Evolutionary conservation across 2,888 invertebrate genomes (phyloP).

Genomic region (Habrosyne pyritoides): DNA sequence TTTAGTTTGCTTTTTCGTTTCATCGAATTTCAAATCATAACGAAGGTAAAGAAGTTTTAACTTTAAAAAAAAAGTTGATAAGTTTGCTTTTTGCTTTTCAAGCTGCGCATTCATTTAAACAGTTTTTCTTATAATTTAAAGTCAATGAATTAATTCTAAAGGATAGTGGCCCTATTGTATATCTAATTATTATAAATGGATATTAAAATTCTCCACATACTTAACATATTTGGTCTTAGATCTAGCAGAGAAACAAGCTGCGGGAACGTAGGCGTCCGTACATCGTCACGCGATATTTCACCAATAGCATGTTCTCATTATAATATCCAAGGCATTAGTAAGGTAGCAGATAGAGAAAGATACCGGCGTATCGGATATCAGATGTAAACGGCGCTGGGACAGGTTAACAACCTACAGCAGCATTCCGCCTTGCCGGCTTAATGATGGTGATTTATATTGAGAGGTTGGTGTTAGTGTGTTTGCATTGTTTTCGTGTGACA

Average conservation of each 20-base stretch:
- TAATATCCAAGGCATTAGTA: slow-evolving; percentile 59
- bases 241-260: background rate
- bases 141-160: too few species aligned
- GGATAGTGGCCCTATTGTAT: background rate
- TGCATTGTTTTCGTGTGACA: background rate
- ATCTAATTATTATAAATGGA: background rate
- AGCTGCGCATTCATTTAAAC: too few species aligned
- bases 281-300: slow-evolving; percentile 44
- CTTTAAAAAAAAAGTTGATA: too few species aligned
- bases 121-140: too few species aligned
- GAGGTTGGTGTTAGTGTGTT: slow-evolving; percentile 33
- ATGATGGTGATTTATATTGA: slow-evolving; percentile 63
- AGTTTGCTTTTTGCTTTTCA: too few species aligned
- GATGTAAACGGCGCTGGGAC: slow-evolving; percentile 70
- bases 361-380: slow-evolving; percentile 72
- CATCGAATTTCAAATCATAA: too few species aligned
- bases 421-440: slow-evolving; percentile 67
- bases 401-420: slow-evolving; percentile 72
- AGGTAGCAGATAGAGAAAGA: slow-evolving; percentile 71
- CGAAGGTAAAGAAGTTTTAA: too few species aligned
- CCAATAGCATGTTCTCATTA: slow-evolving; percentile 61
- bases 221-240: background rate
- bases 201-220: background rate
- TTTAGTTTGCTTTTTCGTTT: too few species aligned
- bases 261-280: slow-evolving; percentile 26